Conservation (phyloP, 2,888 invertebrate species). For the Drosophila vallismaia region DNA sequence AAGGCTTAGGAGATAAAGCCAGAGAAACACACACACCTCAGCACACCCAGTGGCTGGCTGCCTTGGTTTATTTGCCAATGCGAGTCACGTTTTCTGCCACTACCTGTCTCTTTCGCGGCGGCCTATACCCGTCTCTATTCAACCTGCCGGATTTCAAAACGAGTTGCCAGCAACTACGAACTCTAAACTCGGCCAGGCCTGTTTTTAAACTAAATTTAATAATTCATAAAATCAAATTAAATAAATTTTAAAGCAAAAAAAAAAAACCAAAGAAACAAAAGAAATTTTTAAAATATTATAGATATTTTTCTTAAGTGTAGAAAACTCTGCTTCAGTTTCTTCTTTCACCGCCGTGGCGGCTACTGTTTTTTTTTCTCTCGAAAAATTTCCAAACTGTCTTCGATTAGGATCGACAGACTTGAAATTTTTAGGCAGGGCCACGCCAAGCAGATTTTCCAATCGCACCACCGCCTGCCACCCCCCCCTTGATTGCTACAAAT, state of each 20-base stretch:
- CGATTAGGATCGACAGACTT: slow-evolving; percentile 72
- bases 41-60: slow-evolving; percentile 48
- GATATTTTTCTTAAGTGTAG: not conserved
- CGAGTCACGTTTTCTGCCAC: slow-evolving; percentile 74
- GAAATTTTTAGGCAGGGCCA: slow-evolving; percentile 58
- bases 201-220: slow-evolving; percentile 48
- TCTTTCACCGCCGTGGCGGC: not conserved
- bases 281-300: too few species aligned
- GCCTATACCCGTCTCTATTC: slow-evolving; percentile 47
- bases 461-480: not conserved
- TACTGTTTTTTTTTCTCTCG: slow-evolving; percentile 27
- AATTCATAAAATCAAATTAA: too few species aligned
- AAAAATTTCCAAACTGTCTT: slow-evolving; percentile 54
- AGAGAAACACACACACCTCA: slow-evolving; percentile 51
- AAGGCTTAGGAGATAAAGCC: slow-evolving; percentile 17
- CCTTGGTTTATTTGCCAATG: slow-evolving; percentile 76
- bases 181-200: slow-evolving; percentile 16
- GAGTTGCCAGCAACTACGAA: slow-evolving; percentile 1
- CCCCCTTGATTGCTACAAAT: slow-evolving; percentile 55
- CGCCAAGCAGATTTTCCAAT: slow-evolving; percentile 25
- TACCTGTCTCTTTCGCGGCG: slow-evolving; percentile 33
- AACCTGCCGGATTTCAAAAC: slow-evolving; percentile 7
- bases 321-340: not conserved
- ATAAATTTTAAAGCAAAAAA: too few species aligned
- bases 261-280: not conserved